Evolutionary conservation across 1,140 invertebrate genomes (phyloP), one percentile per base, ranked within the genome.

Genomic region (Drosophila virilis): DNA sequence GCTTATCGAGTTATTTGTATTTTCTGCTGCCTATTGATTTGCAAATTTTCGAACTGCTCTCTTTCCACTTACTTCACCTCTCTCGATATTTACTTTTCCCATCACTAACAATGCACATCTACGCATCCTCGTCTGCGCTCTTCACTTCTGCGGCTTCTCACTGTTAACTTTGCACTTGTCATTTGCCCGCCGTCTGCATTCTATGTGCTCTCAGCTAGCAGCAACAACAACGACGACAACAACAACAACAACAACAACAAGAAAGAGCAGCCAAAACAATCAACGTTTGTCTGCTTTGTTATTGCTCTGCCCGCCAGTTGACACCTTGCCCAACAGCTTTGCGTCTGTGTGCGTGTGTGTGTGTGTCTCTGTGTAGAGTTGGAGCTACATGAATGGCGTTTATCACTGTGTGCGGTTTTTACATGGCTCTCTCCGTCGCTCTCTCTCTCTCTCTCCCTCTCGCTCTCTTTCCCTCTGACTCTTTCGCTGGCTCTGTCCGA

Each of bases 271-370:
- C n/a, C 66, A 52, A 37, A 78, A 85, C 82, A 85, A 85, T 85
- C 82, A 86, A 71, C 77, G 77, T 77, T 88, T 86, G 79, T 88
- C 65, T 77, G 83, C 61, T 65, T 57, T 86, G 81, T 78, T 77
- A 64, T 64, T 74, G 74, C 60, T 71, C 52, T 43, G 76, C 64
- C 32, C 45, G 70, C 42, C 74, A 73, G 82, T 81, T 88, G 82
- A 86, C 82, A 83, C 80, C 72, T 83, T 67, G 83, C 50, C 42
- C 68, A 65, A 52, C 72, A 62, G 67, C 65, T 67, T 54, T 69
- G 22, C 43, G 60, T 73, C 22, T 38, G 32, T 70, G 28, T 62
- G 43, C 12, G 12, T 58, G 10, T 5, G 22, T 28, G 22, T 28
- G 5, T 28, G 22, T 2, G 22, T 22, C 12, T n/a, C 12, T 22